Evolutionary conservation across 2,797 vertebrate genomes (phyloP).

Genomic region (Sebastolobus altivelis): DNA sequence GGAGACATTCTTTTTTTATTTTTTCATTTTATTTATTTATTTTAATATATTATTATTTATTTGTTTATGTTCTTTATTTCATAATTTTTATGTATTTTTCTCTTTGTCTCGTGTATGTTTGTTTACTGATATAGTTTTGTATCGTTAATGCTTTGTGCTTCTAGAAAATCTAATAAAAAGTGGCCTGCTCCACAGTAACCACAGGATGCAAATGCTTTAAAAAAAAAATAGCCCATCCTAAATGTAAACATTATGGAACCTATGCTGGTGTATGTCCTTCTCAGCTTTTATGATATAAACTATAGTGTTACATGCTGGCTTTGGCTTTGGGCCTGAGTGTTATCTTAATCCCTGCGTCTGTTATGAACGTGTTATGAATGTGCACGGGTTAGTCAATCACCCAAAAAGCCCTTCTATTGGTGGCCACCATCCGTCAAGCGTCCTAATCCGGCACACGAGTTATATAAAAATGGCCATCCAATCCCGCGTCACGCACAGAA

Average conservation of each 20-base stretch:
- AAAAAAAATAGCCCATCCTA: neutral
- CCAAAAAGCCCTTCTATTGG: slow-evolving; percentile 62
- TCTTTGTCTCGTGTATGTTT: too few relatives aligned
- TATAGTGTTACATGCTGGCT: neutral
- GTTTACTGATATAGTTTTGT: too few relatives aligned
- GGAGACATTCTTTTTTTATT: too few relatives aligned
- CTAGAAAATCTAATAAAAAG: too few relatives aligned
- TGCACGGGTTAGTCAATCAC: slow-evolving; percentile 40
- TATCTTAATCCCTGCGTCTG: slow-evolving; percentile 41
- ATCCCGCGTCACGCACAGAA: slow-evolving; percentile 23
- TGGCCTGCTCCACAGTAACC: neutral
- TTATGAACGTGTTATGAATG: slow-evolving; percentile 46
- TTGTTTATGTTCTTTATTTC: too few relatives aligned
- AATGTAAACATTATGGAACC: neutral
- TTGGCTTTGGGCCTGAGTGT: neutral
- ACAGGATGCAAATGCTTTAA: neutral
- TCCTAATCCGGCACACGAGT: slow-evolving; percentile 73
- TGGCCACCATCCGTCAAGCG: slow-evolving; percentile 39
- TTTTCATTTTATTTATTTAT: too few relatives aligned
- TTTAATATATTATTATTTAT: too few relatives aligned
- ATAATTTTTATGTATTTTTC: too few relatives aligned
- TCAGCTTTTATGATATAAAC: neutral
- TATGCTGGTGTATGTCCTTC: neutral
- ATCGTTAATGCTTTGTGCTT: too few relatives aligned
- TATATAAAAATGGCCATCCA: slow-evolving; percentile 75